Conservation (phyloP, 2,797 vertebrate genomes). For the Melanotaenia parkinsoni region DNA sequence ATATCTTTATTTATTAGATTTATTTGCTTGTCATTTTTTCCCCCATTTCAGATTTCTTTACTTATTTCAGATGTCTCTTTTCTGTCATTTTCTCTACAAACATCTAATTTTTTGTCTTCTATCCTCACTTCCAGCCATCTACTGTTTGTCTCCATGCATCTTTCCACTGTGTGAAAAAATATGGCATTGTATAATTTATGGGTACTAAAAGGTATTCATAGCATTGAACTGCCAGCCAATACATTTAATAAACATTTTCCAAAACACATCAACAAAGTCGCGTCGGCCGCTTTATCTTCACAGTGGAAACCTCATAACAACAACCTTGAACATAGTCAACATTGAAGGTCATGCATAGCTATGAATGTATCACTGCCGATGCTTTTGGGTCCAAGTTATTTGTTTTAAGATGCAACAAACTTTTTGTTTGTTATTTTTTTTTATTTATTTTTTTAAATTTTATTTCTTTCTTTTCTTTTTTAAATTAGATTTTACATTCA, state of each 20-base stretch:
- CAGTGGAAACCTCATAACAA: slow-evolving; percentile 38
- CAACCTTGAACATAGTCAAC: slow-evolving; percentile 1
- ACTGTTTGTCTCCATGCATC: slow-evolving; percentile 8
- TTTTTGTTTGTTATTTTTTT: neutral
- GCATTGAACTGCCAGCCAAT: slow-evolving; percentile 6
- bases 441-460: too few species aligned
- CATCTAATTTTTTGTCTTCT: neutral
- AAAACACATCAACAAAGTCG: slow-evolving; percentile 20
- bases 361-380: neutral
- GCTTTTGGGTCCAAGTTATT: neutral
- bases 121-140: slow-evolving; percentile 4
- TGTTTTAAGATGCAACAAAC: neutral
- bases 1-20: slow-evolving; percentile 21
- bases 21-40: neutral
- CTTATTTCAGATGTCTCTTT: neutral
- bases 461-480: too few species aligned
- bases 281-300: slow-evolving; percentile 8
- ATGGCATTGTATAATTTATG: slow-evolving; percentile 62
- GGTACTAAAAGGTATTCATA: slow-evolving; percentile 44
- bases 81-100: neutral
- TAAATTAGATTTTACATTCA: too few species aligned
- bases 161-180: slow-evolving; percentile 6
- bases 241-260: slow-evolving; percentile 26
- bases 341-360: neutral
- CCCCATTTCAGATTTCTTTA: too few species aligned